These are phyloP conservation scores for Pyxicephalus adspersus DNA, from an alignment of 2,113 vertebrate species.

Conservation along the genomic window DNA sequence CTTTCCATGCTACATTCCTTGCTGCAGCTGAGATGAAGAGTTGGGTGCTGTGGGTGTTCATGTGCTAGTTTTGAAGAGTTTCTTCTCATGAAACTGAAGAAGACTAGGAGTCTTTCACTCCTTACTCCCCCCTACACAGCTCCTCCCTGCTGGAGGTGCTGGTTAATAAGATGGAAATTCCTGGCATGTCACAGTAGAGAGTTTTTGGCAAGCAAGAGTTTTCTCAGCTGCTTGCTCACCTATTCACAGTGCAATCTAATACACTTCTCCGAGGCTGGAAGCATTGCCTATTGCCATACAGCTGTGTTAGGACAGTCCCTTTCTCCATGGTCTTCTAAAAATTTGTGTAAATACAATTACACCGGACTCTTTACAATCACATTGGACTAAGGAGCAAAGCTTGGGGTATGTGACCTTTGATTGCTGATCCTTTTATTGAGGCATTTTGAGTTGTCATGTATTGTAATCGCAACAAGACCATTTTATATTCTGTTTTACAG, in stretches of 20 bases:
- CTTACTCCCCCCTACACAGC: slow-evolving; percentile 11
- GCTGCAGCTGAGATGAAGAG: neutral
- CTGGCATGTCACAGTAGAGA: slow-evolving; percentile 49
- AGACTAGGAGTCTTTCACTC: neutral
- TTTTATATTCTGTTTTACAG: neutral
- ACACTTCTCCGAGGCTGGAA: slow-evolving; percentile 5
- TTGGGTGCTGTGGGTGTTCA: neutral
- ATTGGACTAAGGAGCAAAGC: neutral
- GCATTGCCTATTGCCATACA: neutral
- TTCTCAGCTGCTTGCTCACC: slow-evolving; percentile 49
- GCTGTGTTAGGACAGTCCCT: neutral
- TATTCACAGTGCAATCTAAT: slow-evolving; percentile 17
- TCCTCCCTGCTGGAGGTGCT: slow-evolving; percentile 45
- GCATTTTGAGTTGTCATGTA: too few relatives aligned
- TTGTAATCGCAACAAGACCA: neutral
- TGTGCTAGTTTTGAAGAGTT: slow-evolving; percentile 13
- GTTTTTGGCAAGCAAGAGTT: slow-evolving; percentile 36
- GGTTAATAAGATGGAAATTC: slow-evolving; percentile 54
- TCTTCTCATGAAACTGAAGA: slow-evolving; percentile 36
- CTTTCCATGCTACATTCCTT: neutral
- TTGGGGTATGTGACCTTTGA: slow-evolving; percentile 8
- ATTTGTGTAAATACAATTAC: too few relatives aligned
- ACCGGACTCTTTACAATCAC: neutral
- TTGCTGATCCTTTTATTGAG: too few relatives aligned
- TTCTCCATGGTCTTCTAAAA: neutral